These are phyloP conservation scores for Bombus terrestris DNA, from an alignment of 1,140 invertebrate genomes.

Conservation along the genomic window DNA sequence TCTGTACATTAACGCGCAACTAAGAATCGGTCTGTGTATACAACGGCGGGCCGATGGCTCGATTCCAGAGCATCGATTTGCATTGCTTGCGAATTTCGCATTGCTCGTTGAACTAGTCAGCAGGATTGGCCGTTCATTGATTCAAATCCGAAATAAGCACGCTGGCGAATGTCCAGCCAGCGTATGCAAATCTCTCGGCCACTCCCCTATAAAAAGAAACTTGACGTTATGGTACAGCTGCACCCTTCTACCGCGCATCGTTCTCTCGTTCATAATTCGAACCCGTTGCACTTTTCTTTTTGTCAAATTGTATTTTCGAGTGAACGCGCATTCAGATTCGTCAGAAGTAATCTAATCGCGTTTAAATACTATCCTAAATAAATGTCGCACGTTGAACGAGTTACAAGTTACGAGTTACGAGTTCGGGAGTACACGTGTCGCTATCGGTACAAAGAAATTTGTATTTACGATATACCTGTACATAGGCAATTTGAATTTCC, in stretches of 20 bases:
- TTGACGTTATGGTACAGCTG: conserved; percentile 56
- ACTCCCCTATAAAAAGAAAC: conserved; percentile 46
- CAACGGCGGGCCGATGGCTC: neutral
- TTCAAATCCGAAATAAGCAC: conserved; percentile 76
- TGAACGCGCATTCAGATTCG: neutral
- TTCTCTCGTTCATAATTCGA: neutral
- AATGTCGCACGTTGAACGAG: too few species aligned
- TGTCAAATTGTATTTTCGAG: neutral
- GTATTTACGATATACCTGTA: too few species aligned
- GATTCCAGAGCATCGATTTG: neutral
- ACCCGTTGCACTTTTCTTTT: neutral
- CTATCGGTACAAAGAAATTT: neutral
- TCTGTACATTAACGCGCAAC: neutral
- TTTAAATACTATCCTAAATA: neutral
- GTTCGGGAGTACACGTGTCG: too few species aligned
- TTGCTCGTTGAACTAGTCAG: conserved; percentile 36
- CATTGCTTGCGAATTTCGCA: conserved; percentile 38
- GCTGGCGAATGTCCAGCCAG: conserved; percentile 72
- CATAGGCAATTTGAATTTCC: too few species aligned
- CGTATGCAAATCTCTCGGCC: conserved; percentile 62
- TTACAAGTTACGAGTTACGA: too few species aligned
- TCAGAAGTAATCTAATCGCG: neutral
- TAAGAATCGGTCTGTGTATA: neutral
- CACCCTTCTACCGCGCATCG: neutral
- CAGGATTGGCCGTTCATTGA: conserved; percentile 45